Evolutionary conservation across 2,113 vertebrate genomes (phyloP), one percentile per base, ranked within the genome.

Genomic region (Otis tarda): DNA sequence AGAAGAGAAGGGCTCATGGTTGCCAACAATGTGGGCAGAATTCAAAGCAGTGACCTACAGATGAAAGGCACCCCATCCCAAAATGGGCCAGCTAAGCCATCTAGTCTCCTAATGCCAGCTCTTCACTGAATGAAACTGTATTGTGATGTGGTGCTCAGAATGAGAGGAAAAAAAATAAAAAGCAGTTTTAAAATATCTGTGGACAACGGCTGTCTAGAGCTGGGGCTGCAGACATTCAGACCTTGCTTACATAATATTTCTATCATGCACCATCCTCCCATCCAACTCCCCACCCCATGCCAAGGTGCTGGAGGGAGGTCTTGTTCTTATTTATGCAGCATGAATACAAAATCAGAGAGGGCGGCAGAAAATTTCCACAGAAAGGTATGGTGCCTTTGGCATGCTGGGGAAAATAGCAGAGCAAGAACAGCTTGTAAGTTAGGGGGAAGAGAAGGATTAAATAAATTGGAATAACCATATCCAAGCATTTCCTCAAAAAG

Each of bases 291-390:
- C 76, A 80, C 59, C 77, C 84, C 79, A 85, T 83, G 95, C 94
- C 95, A 95, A 94, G 93, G 93, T 95, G 93, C 90, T 95, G 84
- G 94, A 96, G 87, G 83, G 90, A 96, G 94, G 93, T 94, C 95
- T 93, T 95, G 86, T 76, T 94, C 86, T 83, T 89, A 92, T 94
- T 96, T 93, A 73, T 92, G 77, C 81, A 24, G 45, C 70, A 85
- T 64, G 83, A 92, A 96, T 94, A 80, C 55, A 92, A 76, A 95
- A 96, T 84, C 67, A 61, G 84, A 80, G 60, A 93, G 53, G 50
- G 74, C 71, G 50, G 91, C 78, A 87, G 92, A 93, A 92, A 91
- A 74, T 96, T 94, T 89, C 63, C 91, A 85, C 14, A 7, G 78
- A 94, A 96, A 96, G 86, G 88, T 97, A 96, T 80, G 91, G 89